Percentiles rank a stretch among this genome's conserved stretches.
Evolutionary conservation across 2,888 invertebrate genomes (phyloP).

Genomic region (Tetragonisca angustula): DNA sequence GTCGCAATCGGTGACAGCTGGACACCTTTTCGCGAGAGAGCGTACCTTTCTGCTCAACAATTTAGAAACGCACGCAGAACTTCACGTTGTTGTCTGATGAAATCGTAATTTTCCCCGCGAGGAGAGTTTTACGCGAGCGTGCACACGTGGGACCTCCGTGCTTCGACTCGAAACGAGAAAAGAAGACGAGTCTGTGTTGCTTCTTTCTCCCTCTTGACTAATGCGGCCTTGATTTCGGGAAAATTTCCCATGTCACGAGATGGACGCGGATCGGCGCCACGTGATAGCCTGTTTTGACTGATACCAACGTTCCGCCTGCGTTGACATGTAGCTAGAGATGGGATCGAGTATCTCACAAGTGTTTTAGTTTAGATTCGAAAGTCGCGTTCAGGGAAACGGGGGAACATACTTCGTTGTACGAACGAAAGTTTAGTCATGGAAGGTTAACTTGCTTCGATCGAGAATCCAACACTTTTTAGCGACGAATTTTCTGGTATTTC

Average conservation of each 20-base stretch:
- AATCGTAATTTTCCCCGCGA: constrained; percentile 7
- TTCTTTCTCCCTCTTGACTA: not conserved
- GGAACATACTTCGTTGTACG: too few relatives aligned
- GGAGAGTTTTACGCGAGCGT: not conserved
- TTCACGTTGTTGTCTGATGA: constrained; percentile 1
- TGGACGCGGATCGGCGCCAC: constrained; percentile 56
- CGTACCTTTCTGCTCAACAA: not conserved
- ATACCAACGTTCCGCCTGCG: constrained; percentile 25
- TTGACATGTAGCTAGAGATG: too few relatives aligned
- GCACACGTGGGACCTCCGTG: not conserved
- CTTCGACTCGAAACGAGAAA: not conserved
- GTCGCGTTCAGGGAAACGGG: too few relatives aligned
- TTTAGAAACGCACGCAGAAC: not conserved
- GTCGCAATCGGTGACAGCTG: not conserved
- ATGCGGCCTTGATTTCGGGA: constrained; percentile 19
- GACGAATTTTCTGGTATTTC: too few relatives aligned
- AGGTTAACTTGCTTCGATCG: too few relatives aligned
- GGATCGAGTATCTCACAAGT: too few relatives aligned
- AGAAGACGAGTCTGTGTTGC: not conserved
- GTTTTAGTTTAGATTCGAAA: too few relatives aligned
- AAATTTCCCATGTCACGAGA: constrained; percentile 65
- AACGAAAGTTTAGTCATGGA: too few relatives aligned
- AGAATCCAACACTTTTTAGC: too few relatives aligned
- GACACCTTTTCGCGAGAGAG: too few relatives aligned
- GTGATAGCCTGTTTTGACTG: constrained; percentile 64